Percentiles rank a stretch among this genome's conserved stretches.
Conservation (phyloP, 2,797 vertebrate species). For the Gallinago solitaria region DNA sequence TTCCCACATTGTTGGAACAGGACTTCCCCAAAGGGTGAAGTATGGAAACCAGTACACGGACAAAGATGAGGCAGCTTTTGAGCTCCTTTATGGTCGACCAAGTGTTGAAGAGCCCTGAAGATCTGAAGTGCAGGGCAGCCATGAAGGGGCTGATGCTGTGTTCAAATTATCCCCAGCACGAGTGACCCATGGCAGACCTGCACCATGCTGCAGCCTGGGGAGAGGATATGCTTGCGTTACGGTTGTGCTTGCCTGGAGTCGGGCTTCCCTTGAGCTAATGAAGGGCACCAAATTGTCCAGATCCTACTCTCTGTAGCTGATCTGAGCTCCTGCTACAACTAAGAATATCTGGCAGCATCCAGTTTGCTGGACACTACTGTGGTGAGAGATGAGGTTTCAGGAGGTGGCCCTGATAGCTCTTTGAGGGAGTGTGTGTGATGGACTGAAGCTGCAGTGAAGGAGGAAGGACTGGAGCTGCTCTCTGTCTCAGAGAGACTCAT, state of each 20-base stretch:
- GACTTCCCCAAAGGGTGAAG: not conserved
- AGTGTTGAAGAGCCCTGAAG: not conserved
- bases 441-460: not conserved
- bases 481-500: not conserved
- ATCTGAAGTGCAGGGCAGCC: not conserved
- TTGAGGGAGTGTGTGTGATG: not conserved
- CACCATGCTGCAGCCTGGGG: not conserved
- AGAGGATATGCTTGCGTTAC: not conserved
- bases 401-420: not conserved
- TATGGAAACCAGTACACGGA: fast-evolving
- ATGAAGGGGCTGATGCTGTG: fast-evolving
- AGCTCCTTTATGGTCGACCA: not conserved
- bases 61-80: not conserved
- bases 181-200: not conserved
- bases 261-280: not conserved
- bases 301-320: not conserved
- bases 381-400: not conserved
- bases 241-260: not conserved
- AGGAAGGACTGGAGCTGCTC: not conserved
- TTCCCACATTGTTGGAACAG: not conserved
- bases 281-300: not conserved
- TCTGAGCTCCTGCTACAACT: not conserved
- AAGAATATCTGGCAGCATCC: not conserved
- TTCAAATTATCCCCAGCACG: not conserved
- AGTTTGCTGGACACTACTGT: not conserved